A percentile compares a stretch with the other conserved stretches of the same genome.
Conservation (phyloP, 2,113 vertebrate species). For the Numenius arquata region DNA sequence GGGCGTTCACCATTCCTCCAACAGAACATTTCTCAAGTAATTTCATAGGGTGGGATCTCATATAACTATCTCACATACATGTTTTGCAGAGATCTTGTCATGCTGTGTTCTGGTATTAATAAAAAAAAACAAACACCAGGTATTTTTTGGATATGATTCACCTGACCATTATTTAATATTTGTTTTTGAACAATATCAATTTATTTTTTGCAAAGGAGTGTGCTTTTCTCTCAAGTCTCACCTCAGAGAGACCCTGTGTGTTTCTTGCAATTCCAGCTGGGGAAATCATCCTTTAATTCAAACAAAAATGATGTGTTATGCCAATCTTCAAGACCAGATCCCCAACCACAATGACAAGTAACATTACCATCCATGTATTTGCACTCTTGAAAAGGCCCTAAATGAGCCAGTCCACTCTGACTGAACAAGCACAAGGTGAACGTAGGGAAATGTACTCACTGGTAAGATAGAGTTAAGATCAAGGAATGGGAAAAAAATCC, state of each 20-base stretch:
- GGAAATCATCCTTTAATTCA: not conserved
- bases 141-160: not conserved
- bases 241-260: not conserved
- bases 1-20: not conserved
- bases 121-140: rapidly evolving
- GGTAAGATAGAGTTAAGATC: not conserved
- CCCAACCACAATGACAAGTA: not conserved
- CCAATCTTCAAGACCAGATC: not conserved
- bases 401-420: not conserved
- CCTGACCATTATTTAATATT: not conserved
- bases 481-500: not conserved
- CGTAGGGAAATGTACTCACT: not conserved
- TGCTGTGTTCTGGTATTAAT: not conserved
- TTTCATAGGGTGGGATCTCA: not conserved
- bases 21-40: not conserved
- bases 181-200: not conserved
- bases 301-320: not conserved
- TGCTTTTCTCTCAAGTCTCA: not conserved
- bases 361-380: not conserved
- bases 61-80: not conserved
- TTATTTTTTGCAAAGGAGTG: not conserved
- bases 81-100: not conserved
- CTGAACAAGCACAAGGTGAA: not conserved
- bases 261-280: not conserved
- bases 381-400: not conserved